Evolutionary conservation across 2,797 vertebrate genomes (phyloP).

Genomic region (Acanthiza pusilla): DNA sequence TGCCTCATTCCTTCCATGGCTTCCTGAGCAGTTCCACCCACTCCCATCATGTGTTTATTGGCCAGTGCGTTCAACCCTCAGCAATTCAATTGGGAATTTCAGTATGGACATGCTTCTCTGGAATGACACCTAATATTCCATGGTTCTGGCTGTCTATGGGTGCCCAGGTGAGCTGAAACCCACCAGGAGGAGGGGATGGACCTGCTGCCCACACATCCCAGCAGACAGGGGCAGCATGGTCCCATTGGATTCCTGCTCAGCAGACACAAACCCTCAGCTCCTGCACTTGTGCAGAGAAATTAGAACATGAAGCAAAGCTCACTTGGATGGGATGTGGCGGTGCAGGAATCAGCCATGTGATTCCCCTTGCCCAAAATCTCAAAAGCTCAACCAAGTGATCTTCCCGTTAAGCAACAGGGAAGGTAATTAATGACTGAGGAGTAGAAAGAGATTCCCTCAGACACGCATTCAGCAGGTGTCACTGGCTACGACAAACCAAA

Average conservation of each 20-base stretch:
- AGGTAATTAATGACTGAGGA: neutral
- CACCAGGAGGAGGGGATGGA: neutral
- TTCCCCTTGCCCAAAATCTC: neutral
- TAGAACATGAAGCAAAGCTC: neutral
- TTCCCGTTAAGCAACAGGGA: neutral
- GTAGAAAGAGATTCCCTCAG: neutral
- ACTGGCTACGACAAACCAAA: neutral
- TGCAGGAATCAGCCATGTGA: neutral
- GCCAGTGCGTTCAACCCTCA: neutral
- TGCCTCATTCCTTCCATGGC: neutral
- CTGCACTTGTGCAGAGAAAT: neutral
- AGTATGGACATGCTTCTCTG: neutral
- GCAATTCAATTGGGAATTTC: neutral
- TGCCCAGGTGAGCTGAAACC: neutral
- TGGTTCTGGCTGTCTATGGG: accelerated
- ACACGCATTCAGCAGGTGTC: neutral
- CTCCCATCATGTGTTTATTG: neutral
- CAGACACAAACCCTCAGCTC: neutral
- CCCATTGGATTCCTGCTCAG: neutral
- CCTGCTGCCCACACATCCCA: neutral
- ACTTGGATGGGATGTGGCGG: neutral
- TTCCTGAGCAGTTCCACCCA: constrained; percentile 5
- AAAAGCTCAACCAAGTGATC: neutral
- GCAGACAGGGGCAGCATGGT: accelerated
- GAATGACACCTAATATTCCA: neutral